Evolutionary conservation across 2,888 invertebrate genomes (phyloP), one percentile per base, ranked within the genome.

Genomic region (Odontocerum albicorne): DNA sequence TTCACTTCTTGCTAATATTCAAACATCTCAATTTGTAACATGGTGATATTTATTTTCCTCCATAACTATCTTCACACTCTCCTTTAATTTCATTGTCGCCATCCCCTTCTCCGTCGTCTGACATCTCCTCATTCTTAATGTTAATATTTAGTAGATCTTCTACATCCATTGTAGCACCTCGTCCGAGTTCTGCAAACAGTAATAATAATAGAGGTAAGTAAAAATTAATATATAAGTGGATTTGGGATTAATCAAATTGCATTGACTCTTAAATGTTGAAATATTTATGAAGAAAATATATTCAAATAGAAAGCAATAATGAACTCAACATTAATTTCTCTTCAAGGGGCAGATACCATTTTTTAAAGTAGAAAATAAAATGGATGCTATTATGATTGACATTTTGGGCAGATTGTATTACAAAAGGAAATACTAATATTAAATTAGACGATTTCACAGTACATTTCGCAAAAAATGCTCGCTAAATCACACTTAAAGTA

Each of bases 11-110:
- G 31, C 20, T 44, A 15, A 22, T 27, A 27, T 42, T 22, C 15
- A 27, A 42, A 42, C 42, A 42, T 16, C 13, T 13, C 13, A 13
- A 27, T 22, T 16, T 27, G 8, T 19, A 22, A 42, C 42, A 42
- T 16, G 6, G 27, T 27, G 6, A 27, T 10, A 27, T 7, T 10
- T 72, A 49, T 15, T 35, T 49, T 13, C 83, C 71, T 70, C 80
- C 63, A 69, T 82, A 66, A 70, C 73, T 61, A 68, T 74, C 3
- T 79, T 65, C 66, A 21, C 64, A 64, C 13, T 74, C 74, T 57
- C 73, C 73, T 17, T 72, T 72, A 36, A 70, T 46, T 2, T 67
- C 66, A 1, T 71, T 64, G 55, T 72, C 74, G 10, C 70, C 68
- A 19, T 65, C 67, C 64, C 65, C 67, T 43, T 66, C 66, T 4